Evolutionary conservation across 2,888 invertebrate genomes (phyloP).

Genomic region (Drosophila kokeensis): DNA sequence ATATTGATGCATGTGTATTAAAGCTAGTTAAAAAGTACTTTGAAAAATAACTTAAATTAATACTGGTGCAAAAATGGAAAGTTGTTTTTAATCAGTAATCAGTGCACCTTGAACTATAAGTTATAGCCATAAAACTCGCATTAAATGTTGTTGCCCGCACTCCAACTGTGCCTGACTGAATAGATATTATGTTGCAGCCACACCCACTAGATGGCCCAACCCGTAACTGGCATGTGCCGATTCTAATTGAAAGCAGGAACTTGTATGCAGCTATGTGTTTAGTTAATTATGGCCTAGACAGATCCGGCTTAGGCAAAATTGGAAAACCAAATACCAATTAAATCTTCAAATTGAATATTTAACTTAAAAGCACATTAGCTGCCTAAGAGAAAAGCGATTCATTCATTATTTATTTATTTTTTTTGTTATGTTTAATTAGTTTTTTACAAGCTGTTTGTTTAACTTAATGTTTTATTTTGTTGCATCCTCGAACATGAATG

Average conservation of each 20-base stretch:
- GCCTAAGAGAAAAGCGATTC: neutral
- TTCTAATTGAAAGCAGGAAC: constrained; percentile 46
- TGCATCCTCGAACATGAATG: neutral
- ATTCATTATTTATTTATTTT: neutral
- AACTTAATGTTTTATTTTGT: neutral
- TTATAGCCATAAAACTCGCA: constrained; percentile 20
- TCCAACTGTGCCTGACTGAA: constrained; percentile 4
- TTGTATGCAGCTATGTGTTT: constrained; percentile 59
- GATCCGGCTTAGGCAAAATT: neutral
- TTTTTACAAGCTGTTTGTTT: neutral
- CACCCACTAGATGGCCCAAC: constrained; percentile 39
- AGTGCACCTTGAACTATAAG: constrained; percentile 12
- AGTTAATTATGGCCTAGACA: constrained; percentile 34
- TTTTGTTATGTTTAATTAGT: neutral
- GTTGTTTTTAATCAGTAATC: constrained; percentile 1
- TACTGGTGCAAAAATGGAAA: constrained; percentile 1
- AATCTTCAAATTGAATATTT: neutral
- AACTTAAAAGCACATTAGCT: neutral
- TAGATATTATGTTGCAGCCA: constrained; percentile 13
- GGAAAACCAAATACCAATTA: neutral
- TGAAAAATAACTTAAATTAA: neutral
- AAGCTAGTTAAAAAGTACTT: neutral
- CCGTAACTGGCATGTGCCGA: constrained; percentile 27
- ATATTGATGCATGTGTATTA: neutral
- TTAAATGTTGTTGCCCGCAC: neutral